Base-by-base conservation (phyloP, 2,888 invertebrate genomes). In the Laspeyria flexula region DNA sequence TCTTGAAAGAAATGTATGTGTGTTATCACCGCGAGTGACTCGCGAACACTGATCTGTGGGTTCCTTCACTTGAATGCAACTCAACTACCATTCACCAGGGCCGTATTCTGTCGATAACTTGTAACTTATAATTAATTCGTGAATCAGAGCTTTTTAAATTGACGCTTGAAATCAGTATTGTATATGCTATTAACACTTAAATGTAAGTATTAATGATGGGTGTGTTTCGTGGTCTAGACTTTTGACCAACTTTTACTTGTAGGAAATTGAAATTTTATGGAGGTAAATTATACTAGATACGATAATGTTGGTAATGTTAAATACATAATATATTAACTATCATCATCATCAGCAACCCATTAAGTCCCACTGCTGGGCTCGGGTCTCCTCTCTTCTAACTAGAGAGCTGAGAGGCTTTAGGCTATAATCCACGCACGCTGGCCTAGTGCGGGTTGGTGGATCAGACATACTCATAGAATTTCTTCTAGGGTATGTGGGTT, bases 81-180 rank as follows among this genome's bases (percentile, higher is more conserved):
- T 73, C 66, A 52, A 72, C 77, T 75, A 73, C 67, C 73, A 67
- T 71, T 66, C 29, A 39, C 44, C 78, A 76, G 77, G 73, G 69
- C 53, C 64, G 74, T 43, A 79, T 44, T 67, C 23, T 59, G 55
- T 21, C 30, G 9, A 15, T 16, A 43, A 21, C 34, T 39, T 40
- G 46, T 43, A 52, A 64, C 34, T 39, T 43, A 46, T 44, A 52
- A 60, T 70, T 52, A 60, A 62, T 53, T 37, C 33, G 53, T 56
- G 60, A 60, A 58, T 57, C 53, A 61, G 69, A 69, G 71, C 64
- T 60, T 66, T 60, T 40, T 48, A 51, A 58, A 58, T 51, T 37
- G 37, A 42, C 45, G 45, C 25, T 44, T 23, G 16, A 58, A 55
- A 54, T 48, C 27, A 21, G 16, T 52, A 45, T 39, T 37, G 30